Evolutionary conservation across 2,113 vertebrate genomes (phyloP), one percentile per base, ranked within the genome.

Genomic region (Crocuta crocuta): DNA sequence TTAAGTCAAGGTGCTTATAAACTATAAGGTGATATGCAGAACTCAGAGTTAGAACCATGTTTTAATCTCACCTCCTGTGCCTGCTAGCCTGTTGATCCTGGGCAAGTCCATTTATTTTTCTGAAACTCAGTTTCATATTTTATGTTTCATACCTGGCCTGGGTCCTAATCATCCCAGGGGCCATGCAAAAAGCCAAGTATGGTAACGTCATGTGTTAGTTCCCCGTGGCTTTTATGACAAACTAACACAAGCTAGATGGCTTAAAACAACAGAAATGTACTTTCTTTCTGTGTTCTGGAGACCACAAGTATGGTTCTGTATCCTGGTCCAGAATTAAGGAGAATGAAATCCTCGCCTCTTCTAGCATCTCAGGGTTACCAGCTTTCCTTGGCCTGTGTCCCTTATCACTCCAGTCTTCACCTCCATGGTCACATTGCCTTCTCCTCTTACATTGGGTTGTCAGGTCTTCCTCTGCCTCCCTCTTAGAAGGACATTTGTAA

Each of bases 121-220:
- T 94, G 48, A 92, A 92, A 80, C 43, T 94, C 35, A 31, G 66
- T 91, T 85, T 97, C 65, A 28, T 87, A 35, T 8, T 45, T 82
- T 45, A 11, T 53, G 26, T 74, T 95, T 92, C 23, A 33, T 79
- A 12, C 23, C 55, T 76, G 4, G 76, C 45, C 33, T 91, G 55
- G 43, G 8, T 79, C 82, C 80, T 94, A 76, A 94, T 87, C 39
- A 79, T 73, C 10, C 10, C 28, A 68, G 73, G 43, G 15, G 19
- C 4, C 71, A 76, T 79, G 33, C 89, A 74, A 82, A 66, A 33
- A 91, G 10, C 50, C 82, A 45, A 43, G 9, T 70, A 24, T 31
- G 84, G 1, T 70, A 65, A 78, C 2, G 43, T 48, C 19, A 21
- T 66, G 8, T 87, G 33, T 74, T 91, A 17, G 7, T 48, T 95